These are phyloP conservation scores for Carapus acus DNA, from an alignment of 2,797 vertebrate species.

Conservation along the genomic window DNA sequence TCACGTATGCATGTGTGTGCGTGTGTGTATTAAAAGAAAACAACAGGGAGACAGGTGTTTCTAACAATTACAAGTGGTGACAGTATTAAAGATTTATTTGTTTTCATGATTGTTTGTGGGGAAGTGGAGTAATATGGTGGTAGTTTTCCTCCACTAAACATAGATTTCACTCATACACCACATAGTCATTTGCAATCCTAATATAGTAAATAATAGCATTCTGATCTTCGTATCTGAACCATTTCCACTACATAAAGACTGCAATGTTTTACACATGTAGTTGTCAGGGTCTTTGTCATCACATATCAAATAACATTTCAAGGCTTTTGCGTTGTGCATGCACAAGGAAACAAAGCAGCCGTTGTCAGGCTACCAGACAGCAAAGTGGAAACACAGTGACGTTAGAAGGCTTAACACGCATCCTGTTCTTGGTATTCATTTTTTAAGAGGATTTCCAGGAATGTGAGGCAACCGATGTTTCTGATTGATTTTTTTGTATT, in stretches of 20 bases:
- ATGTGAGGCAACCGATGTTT: constrained; percentile 56
- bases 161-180: constrained; percentile 49
- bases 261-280: not conserved
- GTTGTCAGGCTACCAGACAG: constrained; percentile 49
- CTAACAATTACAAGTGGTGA: not conserved
- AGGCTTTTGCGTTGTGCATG: constrained; percentile 21
- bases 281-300: constrained; percentile 7
- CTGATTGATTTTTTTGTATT: constrained; percentile 42
- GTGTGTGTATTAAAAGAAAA: too few relatives aligned
- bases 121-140: constrained; percentile 6
- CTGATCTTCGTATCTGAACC: not conserved
- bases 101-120: constrained; percentile 38
- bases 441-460: constrained; percentile 73
- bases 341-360: constrained; percentile 44
- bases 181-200: constrained; percentile 48
- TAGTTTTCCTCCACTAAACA: constrained; percentile 50
- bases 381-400: constrained; percentile 59
- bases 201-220: constrained; percentile 25
- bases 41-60: too few relatives aligned
- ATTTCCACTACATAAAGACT: not conserved
- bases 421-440: constrained; percentile 74
- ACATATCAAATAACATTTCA: constrained; percentile 10
- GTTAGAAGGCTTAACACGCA: constrained; percentile 40
- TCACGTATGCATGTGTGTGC: too few relatives aligned
- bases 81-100: not conserved